Conservation (phyloP, 2,797 vertebrate genomes). For the Galagoides demidoff region DNA sequence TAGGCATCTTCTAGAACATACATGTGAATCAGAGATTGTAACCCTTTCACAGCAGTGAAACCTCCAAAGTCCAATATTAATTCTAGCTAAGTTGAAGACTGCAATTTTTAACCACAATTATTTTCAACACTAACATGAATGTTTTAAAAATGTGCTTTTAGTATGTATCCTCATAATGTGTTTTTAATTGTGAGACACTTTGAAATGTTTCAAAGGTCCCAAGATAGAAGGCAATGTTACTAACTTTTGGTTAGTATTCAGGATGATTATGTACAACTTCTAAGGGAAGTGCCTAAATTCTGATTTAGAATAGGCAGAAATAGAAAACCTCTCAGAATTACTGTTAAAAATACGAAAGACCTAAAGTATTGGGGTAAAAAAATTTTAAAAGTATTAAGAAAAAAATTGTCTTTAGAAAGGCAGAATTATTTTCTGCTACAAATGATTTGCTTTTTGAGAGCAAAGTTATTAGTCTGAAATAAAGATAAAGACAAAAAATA, state of each 20-base stretch:
- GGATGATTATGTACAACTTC: not conserved
- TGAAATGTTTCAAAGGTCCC: not conserved
- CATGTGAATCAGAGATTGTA: not conserved
- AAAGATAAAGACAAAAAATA: not conserved
- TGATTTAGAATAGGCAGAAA: not conserved
- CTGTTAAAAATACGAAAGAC: not conserved
- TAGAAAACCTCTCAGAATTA: not conserved
- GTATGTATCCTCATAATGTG: not conserved
- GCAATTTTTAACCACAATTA: not conserved
- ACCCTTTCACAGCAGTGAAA: not conserved
- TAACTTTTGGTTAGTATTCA: not conserved
- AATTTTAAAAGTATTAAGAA: not conserved
- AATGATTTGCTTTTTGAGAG: not conserved
- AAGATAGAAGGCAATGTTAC: not conserved
- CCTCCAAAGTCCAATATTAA: not conserved
- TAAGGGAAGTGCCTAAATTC: slow-evolving; percentile 6
- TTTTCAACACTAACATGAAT: slow-evolving; percentile 17
- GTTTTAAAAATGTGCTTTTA: slow-evolving; percentile 5
- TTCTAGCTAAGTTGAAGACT: not conserved
- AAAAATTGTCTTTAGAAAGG: slow-evolving; percentile 14
- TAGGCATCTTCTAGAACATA: not conserved
- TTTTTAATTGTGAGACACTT: not conserved
- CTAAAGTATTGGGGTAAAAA: not conserved
- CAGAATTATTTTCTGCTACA: not conserved
- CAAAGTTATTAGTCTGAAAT: slow-evolving; percentile 8